These are phyloP conservation scores for Portunus trituberculatus DNA, from an alignment of 1,140 invertebrate genomes.

Conservation along the genomic window DNA sequence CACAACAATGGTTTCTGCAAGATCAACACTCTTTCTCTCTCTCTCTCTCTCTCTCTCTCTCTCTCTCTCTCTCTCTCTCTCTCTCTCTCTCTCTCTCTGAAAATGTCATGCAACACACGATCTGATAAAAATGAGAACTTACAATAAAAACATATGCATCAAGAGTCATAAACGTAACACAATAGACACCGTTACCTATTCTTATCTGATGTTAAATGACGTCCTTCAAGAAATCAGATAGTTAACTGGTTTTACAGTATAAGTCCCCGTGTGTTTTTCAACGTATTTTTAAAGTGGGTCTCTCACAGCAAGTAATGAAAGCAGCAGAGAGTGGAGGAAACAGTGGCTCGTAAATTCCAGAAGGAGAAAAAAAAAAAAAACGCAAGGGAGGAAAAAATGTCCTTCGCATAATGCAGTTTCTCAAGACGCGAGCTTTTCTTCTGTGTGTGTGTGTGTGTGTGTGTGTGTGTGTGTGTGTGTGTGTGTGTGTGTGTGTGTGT, in stretches of 20 bases:
- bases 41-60: too few species aligned
- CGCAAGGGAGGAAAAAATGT: background rate
- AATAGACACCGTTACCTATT: background rate
- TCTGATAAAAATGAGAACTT: background rate
- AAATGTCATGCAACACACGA: background rate
- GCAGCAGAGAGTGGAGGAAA: constrained; percentile 1
- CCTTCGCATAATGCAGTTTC: constrained; percentile 2
- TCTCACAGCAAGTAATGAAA: constrained; percentile 12
- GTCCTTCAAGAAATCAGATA: background rate
- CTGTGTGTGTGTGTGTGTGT: background rate
- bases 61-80: too few species aligned
- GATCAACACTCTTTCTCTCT: background rate
- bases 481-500: constrained; percentile 11
- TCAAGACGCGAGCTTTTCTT: background rate
- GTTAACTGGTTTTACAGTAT: background rate
- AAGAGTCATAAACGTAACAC: background rate
- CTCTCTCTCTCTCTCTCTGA: too few species aligned
- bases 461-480: constrained; percentile 20
- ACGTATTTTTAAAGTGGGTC: background rate
- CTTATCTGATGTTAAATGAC: background rate
- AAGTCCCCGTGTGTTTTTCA: background rate
- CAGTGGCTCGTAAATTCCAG: constrained; percentile 1
- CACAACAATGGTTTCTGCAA: background rate
- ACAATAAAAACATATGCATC: background rate
- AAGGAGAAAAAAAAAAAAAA: background rate